phyloP scores from a whole-genome alignment of 1,140 invertebrate genomes.

The Hypothenemus hampei region DNA sequence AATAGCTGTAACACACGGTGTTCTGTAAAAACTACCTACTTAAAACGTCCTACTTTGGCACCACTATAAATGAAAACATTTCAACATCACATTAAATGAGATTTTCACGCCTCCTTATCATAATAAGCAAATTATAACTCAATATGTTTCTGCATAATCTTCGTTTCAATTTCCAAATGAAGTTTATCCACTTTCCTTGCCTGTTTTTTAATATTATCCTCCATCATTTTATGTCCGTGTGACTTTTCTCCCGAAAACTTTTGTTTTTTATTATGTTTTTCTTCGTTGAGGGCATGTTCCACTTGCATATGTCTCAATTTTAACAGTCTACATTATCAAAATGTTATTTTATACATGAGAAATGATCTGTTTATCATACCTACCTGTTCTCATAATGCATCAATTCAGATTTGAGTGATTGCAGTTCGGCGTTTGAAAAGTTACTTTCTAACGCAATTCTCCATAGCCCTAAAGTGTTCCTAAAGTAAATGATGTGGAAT shows the following conservation, averaged over 20 bases:
- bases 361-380: background rate
- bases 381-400: slow-evolving; percentile 73
- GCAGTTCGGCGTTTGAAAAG: slow-evolving; percentile 75
- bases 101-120: too few species aligned
- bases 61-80: too few species aligned
- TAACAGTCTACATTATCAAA: slow-evolving; percentile 53
- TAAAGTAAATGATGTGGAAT: background rate
- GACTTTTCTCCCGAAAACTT: slow-evolving; percentile 58
- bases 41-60: too few species aligned
- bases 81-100: too few species aligned
- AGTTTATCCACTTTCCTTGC: slow-evolving; percentile 80
- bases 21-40: too few species aligned
- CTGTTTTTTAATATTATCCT: slow-evolving; percentile 76
- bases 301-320: slow-evolving; percentile 79
- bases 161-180: slow-evolving; percentile 72
- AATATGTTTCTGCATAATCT: slow-evolving; percentile 68
- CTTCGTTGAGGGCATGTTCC: slow-evolving; percentile 62
- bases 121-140: too few species aligned
- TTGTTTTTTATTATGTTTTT: slow-evolving; percentile 56
- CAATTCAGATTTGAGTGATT: slow-evolving; percentile 81
- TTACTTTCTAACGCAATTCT: slow-evolving; percentile 70
- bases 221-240: slow-evolving; percentile 56
- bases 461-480: slow-evolving; percentile 59
- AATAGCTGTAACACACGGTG: too few species aligned
- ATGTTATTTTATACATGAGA: background rate